A percentile compares a stretch with the other conserved stretches of the same genome.
phyloP scores from a whole-genome alignment of 2,113 vertebrate genomes.

The Gasterosteus aculeatus region DNA sequence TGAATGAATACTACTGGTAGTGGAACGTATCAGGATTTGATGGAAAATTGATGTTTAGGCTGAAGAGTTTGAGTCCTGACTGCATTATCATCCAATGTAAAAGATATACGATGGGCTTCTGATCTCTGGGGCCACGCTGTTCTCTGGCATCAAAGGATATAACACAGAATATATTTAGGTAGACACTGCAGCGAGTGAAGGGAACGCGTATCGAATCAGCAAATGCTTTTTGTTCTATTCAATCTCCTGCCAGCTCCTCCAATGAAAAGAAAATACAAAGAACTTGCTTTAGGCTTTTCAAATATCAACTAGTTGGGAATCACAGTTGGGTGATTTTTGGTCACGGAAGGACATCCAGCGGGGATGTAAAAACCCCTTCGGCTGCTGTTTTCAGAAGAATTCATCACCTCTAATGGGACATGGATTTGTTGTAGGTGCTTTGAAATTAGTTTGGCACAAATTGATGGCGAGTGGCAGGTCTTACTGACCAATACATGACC shows the following conservation, averaged over 20 bases:
- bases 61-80: slow-evolving; percentile 17
- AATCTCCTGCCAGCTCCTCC: neutral
- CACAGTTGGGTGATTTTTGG: neutral
- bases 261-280: neutral
- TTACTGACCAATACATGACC: neutral
- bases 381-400: too few relatives aligned
- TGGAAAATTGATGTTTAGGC: slow-evolving; percentile 20
- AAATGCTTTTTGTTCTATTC: neutral
- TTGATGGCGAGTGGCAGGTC: neutral
- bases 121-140: neutral
- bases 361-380: neutral
- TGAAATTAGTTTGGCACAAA: neutral
- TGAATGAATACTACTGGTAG: too few relatives aligned
- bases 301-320: neutral
- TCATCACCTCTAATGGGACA: neutral
- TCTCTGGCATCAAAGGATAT: slow-evolving; percentile 6
- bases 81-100: slow-evolving; percentile 27
- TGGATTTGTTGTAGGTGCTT: neutral
- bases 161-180: neutral
- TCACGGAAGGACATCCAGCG: neutral
- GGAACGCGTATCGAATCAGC: neutral
- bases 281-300: neutral
- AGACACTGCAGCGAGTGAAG: neutral
- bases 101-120: slow-evolving; percentile 4
- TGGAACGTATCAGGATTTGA: neutral